Conservation (phyloP, 2,888 invertebrate genomes). For the Neoscelio sp. region DNA sequence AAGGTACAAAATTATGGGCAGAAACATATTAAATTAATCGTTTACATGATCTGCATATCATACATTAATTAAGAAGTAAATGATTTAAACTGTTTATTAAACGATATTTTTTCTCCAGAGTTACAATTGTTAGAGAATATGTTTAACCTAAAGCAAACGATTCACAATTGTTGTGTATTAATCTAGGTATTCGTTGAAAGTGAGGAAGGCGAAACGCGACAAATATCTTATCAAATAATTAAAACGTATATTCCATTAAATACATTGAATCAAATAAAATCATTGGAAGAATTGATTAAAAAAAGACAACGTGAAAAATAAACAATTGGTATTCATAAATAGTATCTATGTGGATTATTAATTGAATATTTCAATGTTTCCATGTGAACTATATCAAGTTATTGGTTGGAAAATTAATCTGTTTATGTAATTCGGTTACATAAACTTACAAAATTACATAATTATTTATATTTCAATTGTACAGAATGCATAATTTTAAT, state of each 20-base stretch:
- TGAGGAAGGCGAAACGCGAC: background rate
- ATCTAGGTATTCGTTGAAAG: background rate
- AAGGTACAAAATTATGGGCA: too few species aligned
- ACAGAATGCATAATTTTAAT: too few species aligned
- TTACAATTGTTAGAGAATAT: conserved; percentile 2
- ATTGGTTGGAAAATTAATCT: too few species aligned
- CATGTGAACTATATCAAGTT: too few species aligned
- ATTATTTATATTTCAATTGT: too few species aligned
- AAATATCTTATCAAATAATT: background rate
- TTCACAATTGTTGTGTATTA: background rate
- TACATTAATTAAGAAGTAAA: background rate
- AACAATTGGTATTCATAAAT: conserved; percentile 2
- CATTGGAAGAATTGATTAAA: conserved; percentile 11
- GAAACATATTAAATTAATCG: too few species aligned
- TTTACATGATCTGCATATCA: too few species aligned
- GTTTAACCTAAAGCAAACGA: conserved; percentile 4
- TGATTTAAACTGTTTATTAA: background rate
- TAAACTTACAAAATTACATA: too few species aligned
- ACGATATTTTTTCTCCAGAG: conserved; percentile 9
- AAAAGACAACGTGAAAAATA: conserved; percentile 9
- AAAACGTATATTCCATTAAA: background rate
- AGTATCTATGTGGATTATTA: too few species aligned
- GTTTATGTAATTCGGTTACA: too few species aligned
- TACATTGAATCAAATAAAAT: background rate
- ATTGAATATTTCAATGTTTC: too few species aligned